phyloP scores from a whole-genome alignment of 2,797 vertebrate species.

The Todus mexicanus region DNA sequence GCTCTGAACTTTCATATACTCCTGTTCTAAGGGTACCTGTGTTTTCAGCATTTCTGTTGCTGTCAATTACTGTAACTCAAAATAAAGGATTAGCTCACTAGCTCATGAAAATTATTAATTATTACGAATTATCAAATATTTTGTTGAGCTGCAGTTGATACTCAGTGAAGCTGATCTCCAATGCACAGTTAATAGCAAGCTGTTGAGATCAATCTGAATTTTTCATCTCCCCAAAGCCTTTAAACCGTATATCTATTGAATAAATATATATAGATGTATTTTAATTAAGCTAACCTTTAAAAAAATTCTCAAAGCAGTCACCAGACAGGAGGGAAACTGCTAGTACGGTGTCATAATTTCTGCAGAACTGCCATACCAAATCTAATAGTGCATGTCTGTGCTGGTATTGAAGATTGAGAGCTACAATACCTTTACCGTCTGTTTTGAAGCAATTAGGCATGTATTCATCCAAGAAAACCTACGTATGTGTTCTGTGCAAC shows the following conservation, averaged over 20 bases:
- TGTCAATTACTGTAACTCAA: background rate
- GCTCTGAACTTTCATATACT: background rate
- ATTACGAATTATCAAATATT: background rate
- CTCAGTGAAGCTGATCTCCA: background rate
- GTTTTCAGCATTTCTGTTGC: background rate
- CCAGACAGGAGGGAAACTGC: background rate
- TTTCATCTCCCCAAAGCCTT: background rate
- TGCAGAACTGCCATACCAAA: slow-evolving; percentile 8
- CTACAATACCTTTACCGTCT: background rate
- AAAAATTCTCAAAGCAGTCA: slow-evolving; percentile 15
- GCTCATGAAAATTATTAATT: background rate
- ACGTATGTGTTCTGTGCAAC: background rate
- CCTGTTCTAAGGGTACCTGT: background rate
- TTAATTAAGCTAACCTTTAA: slow-evolving; percentile 28
- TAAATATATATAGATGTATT: background rate
- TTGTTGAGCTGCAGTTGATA: background rate
- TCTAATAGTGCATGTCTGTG: background rate
- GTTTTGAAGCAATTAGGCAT: slow-evolving; percentile 29
- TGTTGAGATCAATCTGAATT: background rate
- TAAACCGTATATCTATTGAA: background rate
- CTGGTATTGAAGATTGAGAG: slow-evolving; percentile 13
- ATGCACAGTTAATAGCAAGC: background rate
- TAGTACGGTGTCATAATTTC: background rate
- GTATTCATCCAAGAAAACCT: background rate
- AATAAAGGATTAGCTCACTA: background rate